Conservation (phyloP, 2,888 invertebrate genomes). For the Sabatieria punctata region DNA sequence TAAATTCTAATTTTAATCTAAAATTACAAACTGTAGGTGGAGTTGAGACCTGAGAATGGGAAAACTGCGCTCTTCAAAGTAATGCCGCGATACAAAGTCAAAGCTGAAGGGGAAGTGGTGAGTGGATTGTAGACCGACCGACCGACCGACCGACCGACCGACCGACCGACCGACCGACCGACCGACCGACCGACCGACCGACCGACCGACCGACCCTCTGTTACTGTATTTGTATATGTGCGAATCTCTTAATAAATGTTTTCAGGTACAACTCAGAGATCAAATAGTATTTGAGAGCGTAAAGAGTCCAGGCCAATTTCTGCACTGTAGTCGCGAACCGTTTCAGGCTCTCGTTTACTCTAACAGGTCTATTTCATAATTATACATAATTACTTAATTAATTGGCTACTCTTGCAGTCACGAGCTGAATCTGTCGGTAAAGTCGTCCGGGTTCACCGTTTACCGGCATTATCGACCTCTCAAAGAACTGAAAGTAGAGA, state of each 20-base stretch:
- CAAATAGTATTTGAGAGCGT: slow-evolving; percentile 32
- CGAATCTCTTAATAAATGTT: not conserved
- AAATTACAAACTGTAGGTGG: slow-evolving; percentile 20
- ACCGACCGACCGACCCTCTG: no score
- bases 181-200: no score
- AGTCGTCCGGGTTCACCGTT: slow-evolving; percentile 31
- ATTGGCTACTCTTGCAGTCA: slow-evolving; percentile 17
- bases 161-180: no score
- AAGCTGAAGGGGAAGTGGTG: slow-evolving; percentile 33
- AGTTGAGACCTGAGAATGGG: slow-evolving; percentile 29
- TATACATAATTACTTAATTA: no score
- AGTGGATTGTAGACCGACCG: not conserved
- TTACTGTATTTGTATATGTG: not conserved
- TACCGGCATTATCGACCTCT: slow-evolving; percentile 2
- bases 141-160: no score
- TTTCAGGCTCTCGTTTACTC: slow-evolving; percentile 13
- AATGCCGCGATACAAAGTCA: slow-evolving; percentile 34
- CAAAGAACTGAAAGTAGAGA: not conserved
- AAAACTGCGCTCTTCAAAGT: slow-evolving; percentile 31
- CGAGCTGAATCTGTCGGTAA: slow-evolving; percentile 31
- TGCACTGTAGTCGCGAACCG: slow-evolving; percentile 27
- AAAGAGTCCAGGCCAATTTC: slow-evolving; percentile 30
- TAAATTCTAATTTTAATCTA: not conserved
- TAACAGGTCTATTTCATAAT: not conserved
- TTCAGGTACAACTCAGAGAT: slow-evolving; percentile 30